These are phyloP conservation scores for Drosophila demipolita DNA, from an alignment of 2,888 invertebrate species.

Conservation along the genomic window DNA sequence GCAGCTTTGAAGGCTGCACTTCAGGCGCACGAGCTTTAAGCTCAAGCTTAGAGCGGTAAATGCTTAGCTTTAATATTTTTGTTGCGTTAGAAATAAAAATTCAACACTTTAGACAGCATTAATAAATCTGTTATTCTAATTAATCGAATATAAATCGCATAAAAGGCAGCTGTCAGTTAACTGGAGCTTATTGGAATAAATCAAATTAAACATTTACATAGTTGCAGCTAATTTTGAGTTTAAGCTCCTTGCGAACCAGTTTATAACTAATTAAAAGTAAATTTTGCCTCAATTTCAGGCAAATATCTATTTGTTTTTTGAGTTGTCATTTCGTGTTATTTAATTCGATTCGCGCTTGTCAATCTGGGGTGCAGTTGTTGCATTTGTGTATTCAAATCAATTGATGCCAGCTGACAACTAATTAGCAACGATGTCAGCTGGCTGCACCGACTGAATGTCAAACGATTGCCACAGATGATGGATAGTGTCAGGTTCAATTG, in stretches of 20 bases:
- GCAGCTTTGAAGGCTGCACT: background rate
- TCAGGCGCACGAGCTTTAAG: background rate
- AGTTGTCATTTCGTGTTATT: constrained; percentile 6
- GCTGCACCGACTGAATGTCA: constrained; percentile 54
- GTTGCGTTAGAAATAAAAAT: background rate
- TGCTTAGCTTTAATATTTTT: background rate
- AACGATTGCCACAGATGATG: constrained; percentile 46
- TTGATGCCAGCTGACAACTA: constrained; percentile 51
- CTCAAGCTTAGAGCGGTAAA: background rate
- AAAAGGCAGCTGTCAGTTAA: background rate
- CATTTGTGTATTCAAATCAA: constrained; percentile 28
- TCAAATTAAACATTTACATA: background rate
- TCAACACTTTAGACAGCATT: background rate
- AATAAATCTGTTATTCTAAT: background rate
- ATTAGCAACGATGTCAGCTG: constrained; percentile 57
- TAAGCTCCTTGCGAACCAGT: background rate
- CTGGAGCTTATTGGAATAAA: background rate
- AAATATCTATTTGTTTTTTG: background rate
- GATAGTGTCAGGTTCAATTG: constrained; percentile 54
- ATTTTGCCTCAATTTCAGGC: background rate
- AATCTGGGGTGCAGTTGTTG: constrained; percentile 11
- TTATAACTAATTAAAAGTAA: background rate
- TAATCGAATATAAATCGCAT: background rate
- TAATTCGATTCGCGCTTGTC: constrained; percentile 31
- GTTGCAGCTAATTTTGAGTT: background rate